Evolutionary conservation across 2,797 vertebrate genomes (phyloP).

Genomic region (Glyptemys insculpta): DNA sequence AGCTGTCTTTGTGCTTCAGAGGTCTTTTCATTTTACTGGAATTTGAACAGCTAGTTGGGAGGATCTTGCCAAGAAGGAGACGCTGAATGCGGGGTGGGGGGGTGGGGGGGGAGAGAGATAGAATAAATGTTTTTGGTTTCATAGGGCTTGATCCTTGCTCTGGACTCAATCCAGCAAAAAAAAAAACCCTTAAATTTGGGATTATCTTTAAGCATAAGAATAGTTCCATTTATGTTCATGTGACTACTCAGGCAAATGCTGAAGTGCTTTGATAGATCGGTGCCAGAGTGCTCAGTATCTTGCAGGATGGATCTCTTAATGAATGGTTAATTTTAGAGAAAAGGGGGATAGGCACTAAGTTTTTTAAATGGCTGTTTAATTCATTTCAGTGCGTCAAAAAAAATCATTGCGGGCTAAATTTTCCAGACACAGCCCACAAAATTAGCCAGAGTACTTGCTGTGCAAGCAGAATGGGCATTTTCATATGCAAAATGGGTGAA

Average conservation of each 20-base stretch:
- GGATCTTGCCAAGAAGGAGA: not conserved
- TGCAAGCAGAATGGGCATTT: not conserved
- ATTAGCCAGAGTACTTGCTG: not conserved
- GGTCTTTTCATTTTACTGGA: not conserved
- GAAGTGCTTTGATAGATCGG: not conserved
- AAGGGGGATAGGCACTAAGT: not conserved
- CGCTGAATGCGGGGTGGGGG: rapidly evolving
- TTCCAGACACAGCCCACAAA: not conserved
- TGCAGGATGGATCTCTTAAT: not conserved
- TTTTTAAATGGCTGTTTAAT: conserved; percentile 14
- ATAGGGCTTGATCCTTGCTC: not conserved
- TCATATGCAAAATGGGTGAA: not conserved
- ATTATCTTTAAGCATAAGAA: not conserved
- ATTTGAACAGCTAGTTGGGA: not conserved
- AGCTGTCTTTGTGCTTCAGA: conserved; percentile 5
- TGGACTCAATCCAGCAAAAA: not conserved
- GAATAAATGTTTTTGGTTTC: not conserved
- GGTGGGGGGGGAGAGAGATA: rapidly evolving
- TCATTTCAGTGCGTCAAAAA: conserved; percentile 14
- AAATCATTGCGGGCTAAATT: conserved; percentile 9
- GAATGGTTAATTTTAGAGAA: not conserved
- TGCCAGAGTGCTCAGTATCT: not conserved
- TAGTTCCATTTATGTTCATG: not conserved
- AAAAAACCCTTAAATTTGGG: not conserved
- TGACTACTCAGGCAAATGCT: not conserved